A percentile compares a stretch with the other conserved stretches of the same genome.
Evolutionary conservation across 2,113 vertebrate species (phyloP).

Genomic region (Montifringilla adamsi): DNA sequence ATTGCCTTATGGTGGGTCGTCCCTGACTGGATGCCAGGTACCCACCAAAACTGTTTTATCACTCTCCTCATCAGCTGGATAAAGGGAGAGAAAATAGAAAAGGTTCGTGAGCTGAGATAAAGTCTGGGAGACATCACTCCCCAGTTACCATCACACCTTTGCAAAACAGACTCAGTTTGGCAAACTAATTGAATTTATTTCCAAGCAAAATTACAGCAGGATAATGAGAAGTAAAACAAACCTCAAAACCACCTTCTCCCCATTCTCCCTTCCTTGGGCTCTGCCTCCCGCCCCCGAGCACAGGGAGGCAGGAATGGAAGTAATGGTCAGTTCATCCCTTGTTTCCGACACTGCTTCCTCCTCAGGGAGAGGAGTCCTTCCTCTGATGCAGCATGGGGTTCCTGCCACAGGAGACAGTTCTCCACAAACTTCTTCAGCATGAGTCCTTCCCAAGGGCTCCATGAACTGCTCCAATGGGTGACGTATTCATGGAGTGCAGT

Average conservation of each 20-base stretch:
- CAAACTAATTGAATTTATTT: background rate
- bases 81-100: background rate
- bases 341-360: background rate
- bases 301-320: rapidly evolving
- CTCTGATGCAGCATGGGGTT: background rate
- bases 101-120: background rate
- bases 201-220: background rate
- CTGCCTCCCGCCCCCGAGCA: background rate
- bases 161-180: background rate
- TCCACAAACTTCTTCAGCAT: background rate
- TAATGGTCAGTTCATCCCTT: background rate
- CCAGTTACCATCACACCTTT: background rate
- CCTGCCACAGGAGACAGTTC: background rate
- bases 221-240: background rate
- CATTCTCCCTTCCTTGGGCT: rapidly evolving
- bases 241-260: background rate
- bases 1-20: background rate
- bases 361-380: background rate
- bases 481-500: background rate
- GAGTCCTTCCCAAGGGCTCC: background rate
- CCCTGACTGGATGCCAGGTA: background rate
- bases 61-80: background rate
- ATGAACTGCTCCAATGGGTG: no score
- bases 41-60: background rate
- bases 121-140: background rate